These are phyloP conservation scores for Hydropsyche tenuis DNA, from an alignment of 1,140 invertebrate genomes.

Conservation along the genomic window DNA sequence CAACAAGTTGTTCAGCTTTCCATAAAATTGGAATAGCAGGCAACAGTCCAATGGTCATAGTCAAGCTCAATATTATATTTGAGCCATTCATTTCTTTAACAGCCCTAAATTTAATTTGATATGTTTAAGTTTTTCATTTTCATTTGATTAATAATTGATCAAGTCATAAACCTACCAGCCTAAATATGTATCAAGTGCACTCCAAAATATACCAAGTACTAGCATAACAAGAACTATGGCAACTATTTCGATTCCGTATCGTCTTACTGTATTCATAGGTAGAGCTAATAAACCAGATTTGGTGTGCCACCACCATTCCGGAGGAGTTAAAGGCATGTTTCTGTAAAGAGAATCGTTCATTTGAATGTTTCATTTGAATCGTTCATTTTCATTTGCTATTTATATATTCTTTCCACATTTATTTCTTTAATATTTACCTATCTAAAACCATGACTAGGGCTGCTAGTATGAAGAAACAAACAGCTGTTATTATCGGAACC, in stretches of 20 bases:
- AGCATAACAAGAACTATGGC: constrained; percentile 73
- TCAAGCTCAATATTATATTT: constrained; percentile 70
- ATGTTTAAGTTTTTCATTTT: background rate
- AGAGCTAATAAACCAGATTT: constrained; percentile 75
- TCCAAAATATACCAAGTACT: constrained; percentile 77
- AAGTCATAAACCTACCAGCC: constrained; percentile 63
- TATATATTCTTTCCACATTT: background rate
- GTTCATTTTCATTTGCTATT: no score
- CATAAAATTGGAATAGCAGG: constrained; percentile 75
- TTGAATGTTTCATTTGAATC: no score
- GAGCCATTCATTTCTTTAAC: constrained; percentile 65
- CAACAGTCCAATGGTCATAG: constrained; percentile 69
- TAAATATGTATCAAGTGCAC: constrained; percentile 77
- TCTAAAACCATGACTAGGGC: constrained; percentile 69
- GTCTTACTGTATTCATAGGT: constrained; percentile 75
- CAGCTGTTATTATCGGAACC: constrained; percentile 67
- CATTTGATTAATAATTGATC: no score
- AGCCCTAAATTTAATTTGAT: no score
- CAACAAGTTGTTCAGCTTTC: constrained; percentile 81
- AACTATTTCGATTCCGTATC: constrained; percentile 74
- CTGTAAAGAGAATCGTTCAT: constrained; percentile 54
- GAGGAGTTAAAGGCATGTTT: constrained; percentile 76
- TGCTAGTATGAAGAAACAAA: constrained; percentile 68
- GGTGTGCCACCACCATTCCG: constrained; percentile 85
- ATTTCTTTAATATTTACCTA: constrained; percentile 56